Base-by-base conservation (phyloP, 2,888 invertebrate genomes). In the Archaeoteleia sp. region DNA sequence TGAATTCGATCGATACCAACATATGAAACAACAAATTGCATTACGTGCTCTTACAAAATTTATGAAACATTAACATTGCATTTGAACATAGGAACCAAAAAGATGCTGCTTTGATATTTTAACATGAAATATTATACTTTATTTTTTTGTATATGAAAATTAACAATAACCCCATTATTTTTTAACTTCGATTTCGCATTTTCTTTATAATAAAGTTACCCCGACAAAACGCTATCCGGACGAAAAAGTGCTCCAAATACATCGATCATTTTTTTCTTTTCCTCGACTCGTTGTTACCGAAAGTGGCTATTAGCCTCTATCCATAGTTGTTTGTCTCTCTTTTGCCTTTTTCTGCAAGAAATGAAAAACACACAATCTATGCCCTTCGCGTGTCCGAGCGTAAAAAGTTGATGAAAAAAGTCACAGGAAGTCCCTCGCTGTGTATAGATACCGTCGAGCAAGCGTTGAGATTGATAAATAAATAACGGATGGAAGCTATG, bases 331-430 rank as follows among this genome's bases (percentile, higher is more conserved):
- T 27, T 0, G n/a, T 30, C 3, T 25, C 13, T 15, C 23, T 35
- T 55, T 46, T 51, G 30, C 2, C 13, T 8, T 1, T 37, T 20
- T n/a, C 2, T 17, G 23, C 25, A 43, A 30, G 54, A 67, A 57
- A 55, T 49, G 53, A 62, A 54, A 68, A 63, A 43, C 8, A 27
- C 60, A 66, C 58, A 40, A 63, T 60, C 43, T 48, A 49, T 32
- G 43, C 54, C 35, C 29, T 34, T 65, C 46, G 40, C 46, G 35
- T 65, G 53, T 53, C 25, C 45, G 34, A 9, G 29, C 48, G 62
- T 58, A 63, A 68, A 68, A 63, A 63, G 48, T 37, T 30, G 49
- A 37, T 37, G 48, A 46, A 57, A 68, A 54, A 67, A 57, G 51
- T 55, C 29, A 23, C 57, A 32, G 42, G 45, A 37, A 39, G 46